Evolutionary conservation across 2,797 vertebrate genomes (phyloP).

Genomic region (Moxostoma hubbsi): DNA sequence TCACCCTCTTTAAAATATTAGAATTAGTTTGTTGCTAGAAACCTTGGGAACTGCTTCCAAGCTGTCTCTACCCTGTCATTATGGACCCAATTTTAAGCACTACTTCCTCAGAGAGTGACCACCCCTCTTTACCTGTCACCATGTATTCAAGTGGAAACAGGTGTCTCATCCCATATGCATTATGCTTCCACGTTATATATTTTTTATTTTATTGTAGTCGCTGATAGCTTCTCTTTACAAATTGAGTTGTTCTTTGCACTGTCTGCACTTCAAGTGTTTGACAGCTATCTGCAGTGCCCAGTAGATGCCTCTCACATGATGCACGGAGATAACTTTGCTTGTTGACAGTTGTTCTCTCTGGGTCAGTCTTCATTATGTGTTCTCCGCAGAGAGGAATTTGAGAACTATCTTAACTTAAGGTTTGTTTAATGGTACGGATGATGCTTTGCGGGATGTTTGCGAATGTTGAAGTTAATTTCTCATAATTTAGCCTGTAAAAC

Average conservation of each 20-base stretch:
- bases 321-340: constrained; percentile 47
- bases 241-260: constrained; percentile 65
- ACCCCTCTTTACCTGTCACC: constrained; percentile 62
- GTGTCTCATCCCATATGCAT: constrained; percentile 66
- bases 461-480: background rate
- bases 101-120: constrained; percentile 40
- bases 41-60: constrained; percentile 3
- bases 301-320: constrained; percentile 53
- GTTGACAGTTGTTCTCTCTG: constrained; percentile 49
- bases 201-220: constrained; percentile 57
- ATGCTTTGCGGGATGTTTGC: constrained; percentile 20
- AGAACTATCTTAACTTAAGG: background rate
- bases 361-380: constrained; percentile 30
- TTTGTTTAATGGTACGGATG: constrained; percentile 11
- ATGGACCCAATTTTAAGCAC: constrained; percentile 54
- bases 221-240: constrained; percentile 60
- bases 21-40: constrained; percentile 30
- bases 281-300: constrained; percentile 57
- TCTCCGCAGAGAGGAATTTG: constrained; percentile 6
- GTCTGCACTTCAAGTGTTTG: constrained; percentile 56
- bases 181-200: constrained; percentile 51
- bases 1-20: constrained; percentile 35
- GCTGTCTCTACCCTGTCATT: constrained; percentile 42
- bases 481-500: constrained; percentile 1
- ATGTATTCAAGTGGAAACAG: constrained; percentile 66